phyloP scores from a whole-genome alignment of 2,113 vertebrate genomes.

The Barbus barbus region DNA sequence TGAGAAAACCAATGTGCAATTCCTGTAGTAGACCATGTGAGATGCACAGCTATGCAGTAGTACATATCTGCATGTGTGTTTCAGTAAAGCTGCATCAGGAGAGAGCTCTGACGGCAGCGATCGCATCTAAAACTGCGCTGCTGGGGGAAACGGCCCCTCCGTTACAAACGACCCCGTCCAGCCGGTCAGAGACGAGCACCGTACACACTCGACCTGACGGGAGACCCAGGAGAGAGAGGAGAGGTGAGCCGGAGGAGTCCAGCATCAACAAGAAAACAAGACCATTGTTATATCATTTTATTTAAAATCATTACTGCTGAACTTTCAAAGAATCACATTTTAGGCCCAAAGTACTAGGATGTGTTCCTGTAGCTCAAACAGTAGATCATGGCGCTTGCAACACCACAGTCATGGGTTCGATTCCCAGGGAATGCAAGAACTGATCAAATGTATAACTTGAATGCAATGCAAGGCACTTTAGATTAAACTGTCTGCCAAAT shows the following conservation, averaged over 20 bases:
- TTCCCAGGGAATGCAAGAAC: background rate
- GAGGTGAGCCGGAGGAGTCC: no score
- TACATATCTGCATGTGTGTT: background rate
- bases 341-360: no score
- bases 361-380: no score
- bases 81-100: conserved; percentile 50
- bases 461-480: no score
- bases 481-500: no score
- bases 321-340: background rate
- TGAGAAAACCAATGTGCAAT: no score
- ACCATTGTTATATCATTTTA: no score
- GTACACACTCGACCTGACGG: conserved; percentile 21
- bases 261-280: no score
- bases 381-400: no score
- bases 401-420: background rate
- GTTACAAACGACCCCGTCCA: background rate
- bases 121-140: background rate
- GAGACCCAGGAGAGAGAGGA: conserved; percentile 27
- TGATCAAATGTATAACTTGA: no score
- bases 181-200: background rate
- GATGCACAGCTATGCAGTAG: background rate
- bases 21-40: no score
- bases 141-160: background rate
- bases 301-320: background rate
- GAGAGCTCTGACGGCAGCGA: conserved; percentile 30